Evolutionary conservation across 1,140 invertebrate genomes (phyloP).

Genomic region (Drosophila punjabiensis): DNA sequence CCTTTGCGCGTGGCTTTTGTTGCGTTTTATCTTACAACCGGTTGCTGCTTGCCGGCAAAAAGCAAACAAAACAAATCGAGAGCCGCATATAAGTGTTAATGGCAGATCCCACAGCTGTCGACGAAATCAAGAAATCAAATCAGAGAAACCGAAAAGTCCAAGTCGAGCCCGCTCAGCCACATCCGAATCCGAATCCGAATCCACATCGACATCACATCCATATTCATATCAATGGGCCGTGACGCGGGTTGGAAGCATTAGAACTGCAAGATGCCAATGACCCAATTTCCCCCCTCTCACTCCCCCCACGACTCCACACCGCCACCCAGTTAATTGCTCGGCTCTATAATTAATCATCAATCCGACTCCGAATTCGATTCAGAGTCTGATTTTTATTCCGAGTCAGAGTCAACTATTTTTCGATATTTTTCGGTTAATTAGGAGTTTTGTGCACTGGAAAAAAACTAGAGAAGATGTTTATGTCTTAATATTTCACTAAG

Average conservation of each 20-base stretch:
- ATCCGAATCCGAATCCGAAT: background rate
- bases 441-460: constrained; percentile 5
- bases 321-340: constrained; percentile 40
- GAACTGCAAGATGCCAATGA: constrained; percentile 66
- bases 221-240: constrained; percentile 54
- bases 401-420: constrained; percentile 31
- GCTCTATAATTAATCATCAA: constrained; percentile 55
- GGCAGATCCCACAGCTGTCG: constrained; percentile 42
- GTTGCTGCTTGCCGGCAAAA: constrained; percentile 49
- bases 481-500: background rate
- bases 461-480: background rate
- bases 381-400: constrained; percentile 10
- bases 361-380: constrained; percentile 3
- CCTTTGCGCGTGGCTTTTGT: constrained; percentile 40
- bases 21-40: constrained; percentile 53
- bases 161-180: constrained; percentile 7
- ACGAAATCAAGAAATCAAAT: constrained; percentile 19
- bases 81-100: constrained; percentile 33
- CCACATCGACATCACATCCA: constrained; percentile 19
- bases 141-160: constrained; percentile 26
- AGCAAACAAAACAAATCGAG: constrained; percentile 44
- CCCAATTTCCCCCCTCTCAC: constrained; percentile 39
- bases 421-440: constrained; percentile 45
- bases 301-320: constrained; percentile 1
- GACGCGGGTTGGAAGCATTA: constrained; percentile 63